These are phyloP conservation scores for Odobenus rosmarus DNA, from an alignment of 2,113 vertebrate species.

Conservation along the genomic window DNA sequence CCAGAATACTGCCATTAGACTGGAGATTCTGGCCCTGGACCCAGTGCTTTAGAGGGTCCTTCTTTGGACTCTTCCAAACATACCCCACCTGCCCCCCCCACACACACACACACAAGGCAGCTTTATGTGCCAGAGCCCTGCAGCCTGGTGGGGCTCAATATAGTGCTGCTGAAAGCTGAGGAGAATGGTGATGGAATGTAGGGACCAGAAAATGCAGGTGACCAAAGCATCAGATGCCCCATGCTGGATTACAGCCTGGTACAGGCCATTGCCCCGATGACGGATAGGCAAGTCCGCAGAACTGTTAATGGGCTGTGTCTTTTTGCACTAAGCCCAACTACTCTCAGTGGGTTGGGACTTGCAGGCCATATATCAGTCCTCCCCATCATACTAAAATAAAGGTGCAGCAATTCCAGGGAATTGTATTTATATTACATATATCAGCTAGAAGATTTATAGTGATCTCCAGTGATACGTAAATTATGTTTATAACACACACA, in stretches of 20 bases:
- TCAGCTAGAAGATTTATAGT: background rate
- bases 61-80: background rate
- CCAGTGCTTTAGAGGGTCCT: background rate
- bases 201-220: background rate
- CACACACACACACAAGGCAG: background rate
- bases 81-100: background rate
- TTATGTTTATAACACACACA: background rate
- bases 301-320: background rate
- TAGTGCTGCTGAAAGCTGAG: background rate
- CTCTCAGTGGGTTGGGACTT: background rate
- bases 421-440: background rate
- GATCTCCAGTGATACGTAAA: background rate
- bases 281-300: background rate
- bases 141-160: too few relatives aligned
- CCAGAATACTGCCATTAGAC: background rate
- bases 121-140: background rate
- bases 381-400: constrained; percentile 14
- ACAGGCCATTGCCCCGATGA: background rate
- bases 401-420: background rate
- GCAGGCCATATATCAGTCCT: background rate
- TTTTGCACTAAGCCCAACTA: background rate
- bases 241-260: background rate
- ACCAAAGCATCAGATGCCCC: background rate
- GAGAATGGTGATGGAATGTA: background rate
- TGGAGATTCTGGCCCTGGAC: background rate